Conservation (phyloP, 2,888 invertebrate genomes). For the Hydropsyche betteni region DNA sequence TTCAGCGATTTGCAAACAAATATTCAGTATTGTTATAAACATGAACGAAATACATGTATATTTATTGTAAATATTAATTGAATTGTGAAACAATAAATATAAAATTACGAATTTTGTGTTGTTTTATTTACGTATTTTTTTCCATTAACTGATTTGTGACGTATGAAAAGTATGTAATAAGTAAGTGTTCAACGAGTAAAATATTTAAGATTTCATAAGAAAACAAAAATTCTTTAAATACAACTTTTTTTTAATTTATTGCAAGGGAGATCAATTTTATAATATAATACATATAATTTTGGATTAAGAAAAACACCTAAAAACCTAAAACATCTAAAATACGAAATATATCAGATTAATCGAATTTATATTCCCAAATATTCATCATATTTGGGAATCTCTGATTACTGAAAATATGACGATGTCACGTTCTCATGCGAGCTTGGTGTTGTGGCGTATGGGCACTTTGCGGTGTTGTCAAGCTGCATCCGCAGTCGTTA, state of each 20-base stretch:
- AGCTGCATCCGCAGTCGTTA: constrained; percentile 19
- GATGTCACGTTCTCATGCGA: constrained; percentile 2
- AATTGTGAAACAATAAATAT: constrained; percentile 43
- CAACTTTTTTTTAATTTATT: too few species aligned
- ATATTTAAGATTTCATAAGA: too few species aligned
- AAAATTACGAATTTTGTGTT: constrained; percentile 32
- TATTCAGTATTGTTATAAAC: constrained; percentile 35
- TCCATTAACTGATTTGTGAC: not conserved
- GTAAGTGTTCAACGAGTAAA: too few species aligned
- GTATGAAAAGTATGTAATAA: too few species aligned
- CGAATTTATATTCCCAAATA: too few species aligned
- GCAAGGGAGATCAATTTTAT: too few species aligned
- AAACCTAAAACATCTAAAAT: too few species aligned
- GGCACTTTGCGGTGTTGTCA: constrained; percentile 17
- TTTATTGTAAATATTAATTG: constrained; percentile 49
- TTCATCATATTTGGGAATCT: too few species aligned
- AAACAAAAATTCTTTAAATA: too few species aligned
- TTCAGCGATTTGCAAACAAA: constrained; percentile 9
- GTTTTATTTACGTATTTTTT: not conserved
- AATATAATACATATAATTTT: too few species aligned
- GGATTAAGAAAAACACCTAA: too few species aligned
- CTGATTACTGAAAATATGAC: not conserved
- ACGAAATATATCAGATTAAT: too few species aligned
- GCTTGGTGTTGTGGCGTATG: constrained; percentile 19
- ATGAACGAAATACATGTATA: constrained; percentile 43